Evolutionary conservation across 1,140 invertebrate species (phyloP).

Genomic region (Rhysida immarginata): DNA sequence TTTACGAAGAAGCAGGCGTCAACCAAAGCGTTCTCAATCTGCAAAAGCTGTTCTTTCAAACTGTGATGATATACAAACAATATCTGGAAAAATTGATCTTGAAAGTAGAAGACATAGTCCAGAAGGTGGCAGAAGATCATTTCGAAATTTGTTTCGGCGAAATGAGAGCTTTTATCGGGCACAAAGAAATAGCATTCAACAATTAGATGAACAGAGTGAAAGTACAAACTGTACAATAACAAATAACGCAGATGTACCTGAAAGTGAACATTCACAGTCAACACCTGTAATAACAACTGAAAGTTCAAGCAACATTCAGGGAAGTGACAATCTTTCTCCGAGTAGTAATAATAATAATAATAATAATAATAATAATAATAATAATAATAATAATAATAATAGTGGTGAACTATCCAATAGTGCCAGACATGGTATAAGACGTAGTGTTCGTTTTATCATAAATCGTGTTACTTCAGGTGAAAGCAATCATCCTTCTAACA

Average conservation of each 20-base stretch:
- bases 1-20: background rate
- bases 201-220: background rate
- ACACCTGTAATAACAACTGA: no score
- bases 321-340: background rate
- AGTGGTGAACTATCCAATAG: background rate
- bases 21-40: background rate
- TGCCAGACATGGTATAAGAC: background rate
- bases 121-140: background rate
- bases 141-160: background rate
- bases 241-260: no score
- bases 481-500: background rate
- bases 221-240: background rate
- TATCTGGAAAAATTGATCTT: background rate
- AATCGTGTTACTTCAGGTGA: background rate
- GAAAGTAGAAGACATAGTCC: no score
- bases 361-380: no score
- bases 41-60: background rate
- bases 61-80: background rate
- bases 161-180: background rate
- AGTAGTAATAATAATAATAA: background rate
- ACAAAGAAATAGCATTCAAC: background rate
- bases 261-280: no score
- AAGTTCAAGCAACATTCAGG: no score
- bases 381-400: background rate
- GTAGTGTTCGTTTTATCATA: background rate